Evolutionary conservation across 2,113 vertebrate genomes (phyloP).

Genomic region (Ctenomys sociabilis): DNA sequence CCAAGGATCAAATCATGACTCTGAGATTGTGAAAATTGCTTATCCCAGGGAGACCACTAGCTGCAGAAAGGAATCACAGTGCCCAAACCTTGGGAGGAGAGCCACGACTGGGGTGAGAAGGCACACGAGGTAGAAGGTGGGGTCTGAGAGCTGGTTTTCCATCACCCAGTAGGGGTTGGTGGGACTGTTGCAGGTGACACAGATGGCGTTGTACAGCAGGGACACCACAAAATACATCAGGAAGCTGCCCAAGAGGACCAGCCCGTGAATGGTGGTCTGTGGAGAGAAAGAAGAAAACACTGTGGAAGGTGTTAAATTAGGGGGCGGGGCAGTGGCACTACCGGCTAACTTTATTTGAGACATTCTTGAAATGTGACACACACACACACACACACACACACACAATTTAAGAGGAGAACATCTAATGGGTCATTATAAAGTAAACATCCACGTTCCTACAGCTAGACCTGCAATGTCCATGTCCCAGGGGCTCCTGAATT

Average conservation of each 20-base stretch:
- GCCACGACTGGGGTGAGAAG: constrained; percentile 90
- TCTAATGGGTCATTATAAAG: background rate
- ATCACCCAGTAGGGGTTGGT: constrained; percentile 92
- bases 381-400: background rate
- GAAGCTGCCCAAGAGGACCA: constrained; percentile 90
- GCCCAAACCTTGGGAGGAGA: constrained; percentile 93
- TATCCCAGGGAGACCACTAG: background rate
- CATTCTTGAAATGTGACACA: background rate
- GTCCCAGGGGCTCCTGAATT: background rate
- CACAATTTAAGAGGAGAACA: accelerated
- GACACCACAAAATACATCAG: constrained; percentile 88
- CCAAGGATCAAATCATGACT: background rate
- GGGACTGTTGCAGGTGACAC: constrained; percentile 92
- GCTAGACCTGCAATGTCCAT: background rate
- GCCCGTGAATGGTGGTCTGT: constrained; percentile 91
- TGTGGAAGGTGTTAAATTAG: background rate
- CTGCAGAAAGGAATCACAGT: background rate
- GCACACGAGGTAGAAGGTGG: constrained; percentile 93
- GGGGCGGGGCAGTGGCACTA: no score
- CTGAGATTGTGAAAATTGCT: background rate
- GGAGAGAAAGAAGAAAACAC: constrained; percentile 42
- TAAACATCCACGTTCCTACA: background rate
- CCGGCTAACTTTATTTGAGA: background rate
- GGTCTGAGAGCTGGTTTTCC: constrained; percentile 91
- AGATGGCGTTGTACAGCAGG: constrained; percentile 88